A percentile compares a stretch with the other conserved stretches of the same genome.
These are phyloP conservation scores for Bactericera cockerelli DNA, from an alignment of 1,140 invertebrate genomes.

Conservation along the genomic window DNA sequence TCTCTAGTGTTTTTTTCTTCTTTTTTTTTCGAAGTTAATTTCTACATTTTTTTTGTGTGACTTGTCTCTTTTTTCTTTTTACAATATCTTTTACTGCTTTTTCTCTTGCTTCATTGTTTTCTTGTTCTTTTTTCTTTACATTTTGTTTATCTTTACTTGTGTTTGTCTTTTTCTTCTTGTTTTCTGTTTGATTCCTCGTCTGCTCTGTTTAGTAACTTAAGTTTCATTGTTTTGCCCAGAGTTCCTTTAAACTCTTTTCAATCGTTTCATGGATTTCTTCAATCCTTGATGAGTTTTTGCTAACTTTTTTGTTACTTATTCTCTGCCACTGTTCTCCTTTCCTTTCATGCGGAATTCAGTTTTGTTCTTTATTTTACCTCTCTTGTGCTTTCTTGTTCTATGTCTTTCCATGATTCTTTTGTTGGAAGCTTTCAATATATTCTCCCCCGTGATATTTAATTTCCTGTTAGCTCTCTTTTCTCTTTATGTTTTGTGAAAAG, in stretches of 20 bases:
- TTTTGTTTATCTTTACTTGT: neutral
- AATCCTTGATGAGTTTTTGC: neutral
- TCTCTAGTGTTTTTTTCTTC: neutral
- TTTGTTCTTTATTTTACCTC: no score
- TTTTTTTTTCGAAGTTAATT: neutral
- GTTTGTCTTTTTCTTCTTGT: neutral
- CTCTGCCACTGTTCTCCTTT: no score
- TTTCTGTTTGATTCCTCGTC: neutral
- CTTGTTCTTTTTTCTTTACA: neutral
- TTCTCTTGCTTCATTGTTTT: neutral
- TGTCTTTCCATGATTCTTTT: no score
- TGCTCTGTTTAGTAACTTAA: no score
- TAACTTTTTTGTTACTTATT: no score
- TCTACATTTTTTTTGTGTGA: neutral
- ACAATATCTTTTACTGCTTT: neutral
- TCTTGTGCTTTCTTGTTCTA: no score
- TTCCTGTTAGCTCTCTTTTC: neutral
- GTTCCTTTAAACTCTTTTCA: neutral
- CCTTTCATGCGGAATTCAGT: no score
- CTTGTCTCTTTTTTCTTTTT: neutral
- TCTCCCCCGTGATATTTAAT: slow-evolving; percentile 1
- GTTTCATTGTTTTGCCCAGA: no score
- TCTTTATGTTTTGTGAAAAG: neutral
- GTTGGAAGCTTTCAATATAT: no score
- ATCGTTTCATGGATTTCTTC: neutral